Evolutionary conservation across 2,888 invertebrate species (phyloP).

Genomic region (Steinernema scapterisci): DNA sequence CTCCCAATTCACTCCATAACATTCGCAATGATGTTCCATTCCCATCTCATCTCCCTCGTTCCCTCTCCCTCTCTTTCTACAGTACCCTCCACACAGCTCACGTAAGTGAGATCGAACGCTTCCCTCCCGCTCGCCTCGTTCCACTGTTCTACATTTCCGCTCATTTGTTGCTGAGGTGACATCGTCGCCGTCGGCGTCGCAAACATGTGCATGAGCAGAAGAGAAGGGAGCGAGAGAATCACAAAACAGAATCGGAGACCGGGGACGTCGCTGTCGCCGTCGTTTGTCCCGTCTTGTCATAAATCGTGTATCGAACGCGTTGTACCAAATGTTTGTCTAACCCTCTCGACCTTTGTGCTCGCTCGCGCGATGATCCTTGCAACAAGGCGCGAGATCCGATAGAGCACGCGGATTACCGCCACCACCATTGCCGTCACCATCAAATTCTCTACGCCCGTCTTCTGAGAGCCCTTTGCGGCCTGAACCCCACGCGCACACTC

Average conservation of each 20-base stretch:
- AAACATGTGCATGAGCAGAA: no score
- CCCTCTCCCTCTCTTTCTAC: no score
- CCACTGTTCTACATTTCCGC: background rate
- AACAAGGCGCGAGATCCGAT: slow-evolving; percentile 33
- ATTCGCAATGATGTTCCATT: no score
- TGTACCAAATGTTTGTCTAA: slow-evolving; percentile 30
- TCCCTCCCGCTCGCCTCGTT: no score
- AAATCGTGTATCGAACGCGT: slow-evolving; percentile 18
- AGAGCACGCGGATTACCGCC: slow-evolving; percentile 27
- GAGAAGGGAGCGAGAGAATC: background rate
- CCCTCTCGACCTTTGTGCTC: slow-evolving; percentile 29
- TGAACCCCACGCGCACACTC: background rate
- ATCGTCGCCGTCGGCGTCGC: background rate
- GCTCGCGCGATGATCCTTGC: slow-evolving; percentile 16
- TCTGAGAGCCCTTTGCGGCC: background rate
- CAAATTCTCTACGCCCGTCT: no score
- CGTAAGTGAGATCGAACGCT: no score
- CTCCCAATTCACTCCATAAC: no score
- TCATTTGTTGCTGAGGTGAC: slow-evolving; percentile 1
- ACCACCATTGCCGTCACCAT: no score
- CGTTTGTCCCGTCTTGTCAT: background rate
- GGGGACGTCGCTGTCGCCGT: background rate
- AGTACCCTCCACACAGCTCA: no score
- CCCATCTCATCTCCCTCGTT: no score
- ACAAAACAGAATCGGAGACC: background rate